Conservation (phyloP, 2,888 invertebrate species). For the Nasonovia ribisnigri region DNA sequence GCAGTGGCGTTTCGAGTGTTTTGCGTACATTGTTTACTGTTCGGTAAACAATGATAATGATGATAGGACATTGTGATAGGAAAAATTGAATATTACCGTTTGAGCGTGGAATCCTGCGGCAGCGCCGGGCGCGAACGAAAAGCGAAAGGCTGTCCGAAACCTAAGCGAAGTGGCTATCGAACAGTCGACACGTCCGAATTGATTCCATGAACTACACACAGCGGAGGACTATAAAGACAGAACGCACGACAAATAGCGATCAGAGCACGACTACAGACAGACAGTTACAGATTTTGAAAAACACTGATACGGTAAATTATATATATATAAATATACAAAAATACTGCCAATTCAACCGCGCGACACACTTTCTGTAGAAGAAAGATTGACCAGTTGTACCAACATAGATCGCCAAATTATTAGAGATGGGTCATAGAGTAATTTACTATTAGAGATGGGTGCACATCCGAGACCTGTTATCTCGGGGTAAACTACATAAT, state of each 20-base stretch:
- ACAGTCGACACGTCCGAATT: neutral
- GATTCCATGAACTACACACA: neutral
- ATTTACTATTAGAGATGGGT: too few relatives aligned
- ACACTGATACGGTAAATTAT: too few relatives aligned
- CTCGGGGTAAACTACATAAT: too few relatives aligned
- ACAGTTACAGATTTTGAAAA: neutral
- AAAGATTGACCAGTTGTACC: too few relatives aligned
- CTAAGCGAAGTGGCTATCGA: neutral
- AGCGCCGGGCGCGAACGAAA: neutral
- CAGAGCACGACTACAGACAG: too few relatives aligned
- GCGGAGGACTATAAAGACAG: neutral
- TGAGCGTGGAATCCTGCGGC: neutral
- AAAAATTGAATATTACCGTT: conserved; percentile 38
- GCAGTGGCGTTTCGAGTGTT: neutral
- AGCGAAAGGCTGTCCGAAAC: neutral
- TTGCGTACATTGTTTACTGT: neutral
- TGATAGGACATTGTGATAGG: neutral
- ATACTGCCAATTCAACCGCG: too few relatives aligned
- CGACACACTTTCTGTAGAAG: too few relatives aligned
- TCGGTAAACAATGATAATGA: conserved; percentile 32
- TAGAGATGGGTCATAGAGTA: too few relatives aligned
- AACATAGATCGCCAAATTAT: too few relatives aligned
- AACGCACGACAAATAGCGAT: neutral
- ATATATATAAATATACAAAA: too few relatives aligned
- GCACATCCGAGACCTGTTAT: too few relatives aligned